Conservation (phyloP, 1,140 invertebrate genomes). For the Globodera rostochiensis region DNA sequence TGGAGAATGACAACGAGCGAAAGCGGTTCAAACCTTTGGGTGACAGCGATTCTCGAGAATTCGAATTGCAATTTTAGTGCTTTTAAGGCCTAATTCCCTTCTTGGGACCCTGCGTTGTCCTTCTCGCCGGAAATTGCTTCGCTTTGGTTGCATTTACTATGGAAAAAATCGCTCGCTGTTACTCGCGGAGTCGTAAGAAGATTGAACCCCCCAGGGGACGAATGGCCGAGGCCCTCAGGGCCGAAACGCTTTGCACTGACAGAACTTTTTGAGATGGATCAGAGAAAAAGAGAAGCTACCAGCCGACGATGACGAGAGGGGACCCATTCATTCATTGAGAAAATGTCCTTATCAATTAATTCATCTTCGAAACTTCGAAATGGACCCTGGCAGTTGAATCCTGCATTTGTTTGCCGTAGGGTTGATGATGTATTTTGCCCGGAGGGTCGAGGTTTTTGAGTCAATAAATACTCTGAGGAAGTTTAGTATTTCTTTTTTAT, state of each 20-base stretch:
- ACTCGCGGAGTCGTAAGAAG: not conserved
- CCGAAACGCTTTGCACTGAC: not conserved
- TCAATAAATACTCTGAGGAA: too few species aligned
- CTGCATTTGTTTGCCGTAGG: not conserved
- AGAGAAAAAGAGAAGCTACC: not conserved
- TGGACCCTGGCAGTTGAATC: too few species aligned
- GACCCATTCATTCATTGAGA: too few species aligned
- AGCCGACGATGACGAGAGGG: not conserved
- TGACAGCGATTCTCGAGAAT: not conserved
- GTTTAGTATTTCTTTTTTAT: too few species aligned
- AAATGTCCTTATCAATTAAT: too few species aligned
- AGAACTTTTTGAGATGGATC: not conserved
- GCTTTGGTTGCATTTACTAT: not conserved
- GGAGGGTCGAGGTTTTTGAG: too few species aligned
- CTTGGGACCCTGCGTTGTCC: not conserved
- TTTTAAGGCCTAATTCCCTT: conserved; percentile 2
- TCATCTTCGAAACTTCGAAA: too few species aligned
- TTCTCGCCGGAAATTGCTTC: not conserved
- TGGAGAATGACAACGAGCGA: not conserved
- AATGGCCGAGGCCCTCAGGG: not conserved
- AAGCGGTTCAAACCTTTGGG: not conserved
- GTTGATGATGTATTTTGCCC: too few species aligned
- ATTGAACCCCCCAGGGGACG: not conserved
- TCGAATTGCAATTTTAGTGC: not conserved
- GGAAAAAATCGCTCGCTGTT: not conserved